Conservation (phyloP, 2,113 vertebrate species). For the Rhinolophus ferrumequinum region DNA sequence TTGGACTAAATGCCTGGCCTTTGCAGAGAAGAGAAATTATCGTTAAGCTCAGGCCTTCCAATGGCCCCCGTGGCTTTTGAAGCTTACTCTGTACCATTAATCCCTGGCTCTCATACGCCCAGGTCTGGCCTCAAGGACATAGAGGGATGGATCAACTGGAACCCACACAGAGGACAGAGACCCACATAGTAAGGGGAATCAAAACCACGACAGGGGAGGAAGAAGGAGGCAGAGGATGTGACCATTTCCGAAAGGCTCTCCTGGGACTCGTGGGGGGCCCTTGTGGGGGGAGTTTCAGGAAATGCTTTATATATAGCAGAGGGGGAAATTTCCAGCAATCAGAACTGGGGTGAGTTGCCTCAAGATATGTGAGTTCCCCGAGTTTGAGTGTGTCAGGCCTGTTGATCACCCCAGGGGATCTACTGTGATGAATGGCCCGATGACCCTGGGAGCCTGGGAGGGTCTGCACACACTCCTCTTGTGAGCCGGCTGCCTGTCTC, state of each 20-base stretch:
- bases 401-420: accelerated
- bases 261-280: background rate
- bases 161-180: background rate
- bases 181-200: background rate
- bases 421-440: background rate
- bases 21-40: slow-evolving; percentile 64
- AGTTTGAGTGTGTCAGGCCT: background rate
- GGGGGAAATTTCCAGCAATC: background rate
- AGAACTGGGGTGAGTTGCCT: background rate
- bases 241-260: background rate
- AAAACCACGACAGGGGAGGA: background rate
- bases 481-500: background rate
- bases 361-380: background rate
- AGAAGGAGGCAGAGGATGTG: background rate
- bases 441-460: background rate
- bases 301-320: background rate
- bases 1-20: slow-evolving; percentile 57
- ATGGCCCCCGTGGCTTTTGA: background rate
- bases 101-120: slow-evolving; percentile 26
- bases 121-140: background rate
- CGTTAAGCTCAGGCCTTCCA: slow-evolving; percentile 61
- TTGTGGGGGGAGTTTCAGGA: background rate
- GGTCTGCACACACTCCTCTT: accelerated
- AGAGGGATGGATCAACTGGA: background rate
- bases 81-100: slow-evolving; percentile 58